A percentile compares a stretch with the other conserved stretches of the same genome.
Conservation (phyloP, 2,888 invertebrate species). For the Criorhina ranunculi region DNA sequence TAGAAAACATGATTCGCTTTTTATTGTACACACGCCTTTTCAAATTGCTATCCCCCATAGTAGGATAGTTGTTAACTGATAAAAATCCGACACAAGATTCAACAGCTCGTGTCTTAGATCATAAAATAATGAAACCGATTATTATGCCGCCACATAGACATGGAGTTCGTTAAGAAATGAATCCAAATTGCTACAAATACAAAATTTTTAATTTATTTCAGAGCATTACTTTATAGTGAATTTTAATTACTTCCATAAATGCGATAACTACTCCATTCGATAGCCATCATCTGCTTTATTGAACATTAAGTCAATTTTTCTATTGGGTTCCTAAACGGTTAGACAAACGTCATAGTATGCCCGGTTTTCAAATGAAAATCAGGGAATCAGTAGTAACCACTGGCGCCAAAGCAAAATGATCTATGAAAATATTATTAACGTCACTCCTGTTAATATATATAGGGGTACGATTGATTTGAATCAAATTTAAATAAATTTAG, state of each 20-base stretch:
- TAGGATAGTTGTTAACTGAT: slow-evolving; percentile 10
- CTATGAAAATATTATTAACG: neutral
- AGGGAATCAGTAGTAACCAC: slow-evolving; percentile 9
- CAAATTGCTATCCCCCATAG: neutral
- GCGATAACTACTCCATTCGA: slow-evolving; percentile 5
- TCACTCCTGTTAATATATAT: no score
- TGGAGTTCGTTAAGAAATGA: neutral
- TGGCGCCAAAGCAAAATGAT: slow-evolving; percentile 26
- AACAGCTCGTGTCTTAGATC: slow-evolving; percentile 12
- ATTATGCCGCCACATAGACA: slow-evolving; percentile 3
- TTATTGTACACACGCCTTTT: no score
- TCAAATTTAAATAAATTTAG: no score
- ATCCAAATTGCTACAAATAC: neutral
- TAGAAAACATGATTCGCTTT: no score
- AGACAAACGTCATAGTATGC: neutral
- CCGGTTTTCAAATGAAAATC: neutral
- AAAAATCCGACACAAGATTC: slow-evolving; percentile 13
- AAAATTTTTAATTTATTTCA: slow-evolving; percentile 5
- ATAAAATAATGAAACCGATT: slow-evolving; percentile 1
- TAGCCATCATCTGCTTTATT: neutral
- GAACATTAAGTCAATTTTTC: neutral
- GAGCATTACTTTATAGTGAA: slow-evolving; percentile 7
- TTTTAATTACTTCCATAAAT: slow-evolving; percentile 31
- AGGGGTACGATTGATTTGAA: no score
- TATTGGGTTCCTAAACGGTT: neutral